Conservation (phyloP, 1,140 invertebrate species). For the Pteromalus puparum region DNA sequence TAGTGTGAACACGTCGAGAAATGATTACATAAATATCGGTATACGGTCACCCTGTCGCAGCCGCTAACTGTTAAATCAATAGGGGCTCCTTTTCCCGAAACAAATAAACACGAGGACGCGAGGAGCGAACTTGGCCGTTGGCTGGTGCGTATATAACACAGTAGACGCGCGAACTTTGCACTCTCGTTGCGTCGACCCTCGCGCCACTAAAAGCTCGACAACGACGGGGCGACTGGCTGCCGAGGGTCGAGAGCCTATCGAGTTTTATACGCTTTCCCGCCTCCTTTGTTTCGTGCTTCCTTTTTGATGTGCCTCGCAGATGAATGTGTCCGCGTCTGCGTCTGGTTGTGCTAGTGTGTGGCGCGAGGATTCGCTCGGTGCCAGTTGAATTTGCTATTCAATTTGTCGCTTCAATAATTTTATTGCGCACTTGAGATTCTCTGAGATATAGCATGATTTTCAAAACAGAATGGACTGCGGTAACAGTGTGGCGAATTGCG, state of each 20-base stretch:
- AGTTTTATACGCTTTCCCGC: constrained; percentile 13
- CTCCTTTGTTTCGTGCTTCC: constrained; percentile 18
- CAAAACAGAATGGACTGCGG: not conserved
- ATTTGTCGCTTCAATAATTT: not conserved
- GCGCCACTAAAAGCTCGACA: not conserved
- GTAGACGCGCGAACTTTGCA: constrained; percentile 11
- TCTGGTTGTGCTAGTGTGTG: not conserved
- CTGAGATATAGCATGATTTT: not conserved
- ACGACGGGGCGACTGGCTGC: not conserved
- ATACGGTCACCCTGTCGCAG: too few relatives aligned
- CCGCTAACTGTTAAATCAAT: not conserved
- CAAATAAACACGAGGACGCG: not conserved
- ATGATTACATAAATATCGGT: too few relatives aligned
- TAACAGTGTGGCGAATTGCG: not conserved
- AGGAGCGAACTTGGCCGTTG: not conserved
- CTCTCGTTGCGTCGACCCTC: not conserved
- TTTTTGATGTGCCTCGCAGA: not conserved
- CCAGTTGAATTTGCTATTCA: not conserved
- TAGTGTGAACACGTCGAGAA: too few relatives aligned
- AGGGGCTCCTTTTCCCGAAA: not conserved
- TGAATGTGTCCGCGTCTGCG: not conserved
- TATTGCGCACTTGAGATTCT: not conserved
- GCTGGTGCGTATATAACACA: not conserved
- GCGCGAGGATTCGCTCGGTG: too few relatives aligned
- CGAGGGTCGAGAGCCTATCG: constrained; percentile 15